Percentiles rank a stretch among this genome's conserved stretches.
Conservation (phyloP, 2,888 invertebrate species). For the Leptarthrus brevirostris region DNA sequence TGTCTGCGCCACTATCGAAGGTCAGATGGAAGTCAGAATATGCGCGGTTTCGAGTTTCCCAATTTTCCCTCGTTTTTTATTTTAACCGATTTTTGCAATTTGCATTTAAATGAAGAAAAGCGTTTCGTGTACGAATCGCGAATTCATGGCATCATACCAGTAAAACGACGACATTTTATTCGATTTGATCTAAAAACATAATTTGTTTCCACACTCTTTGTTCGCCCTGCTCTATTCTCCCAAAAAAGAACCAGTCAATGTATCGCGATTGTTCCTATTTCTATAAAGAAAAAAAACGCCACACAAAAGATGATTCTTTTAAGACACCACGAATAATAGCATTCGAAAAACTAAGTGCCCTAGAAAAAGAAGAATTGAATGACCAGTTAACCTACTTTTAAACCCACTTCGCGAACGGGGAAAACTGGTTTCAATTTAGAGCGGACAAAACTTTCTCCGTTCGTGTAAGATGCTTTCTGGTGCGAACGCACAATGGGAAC, state of each 20-base stretch:
- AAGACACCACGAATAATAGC: slow-evolving; percentile 6
- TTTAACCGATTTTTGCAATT: not conserved
- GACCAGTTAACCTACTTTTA: slow-evolving; percentile 41
- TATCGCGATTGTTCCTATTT: not conserved
- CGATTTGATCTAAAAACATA: slow-evolving; percentile 19
- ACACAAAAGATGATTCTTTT: slow-evolving; percentile 7
- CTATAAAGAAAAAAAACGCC: not conserved
- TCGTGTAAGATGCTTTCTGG: not conserved
- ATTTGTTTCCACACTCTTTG: slow-evolving; percentile 5
- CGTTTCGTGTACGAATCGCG: not conserved
- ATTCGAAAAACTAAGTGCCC: slow-evolving; percentile 18
- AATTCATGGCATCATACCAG: too few relatives aligned
- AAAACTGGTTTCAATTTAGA: slow-evolving; percentile 30
- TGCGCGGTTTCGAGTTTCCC: slow-evolving; percentile 31
- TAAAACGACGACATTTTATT: not conserved
- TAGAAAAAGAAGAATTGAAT: slow-evolving; percentile 20
- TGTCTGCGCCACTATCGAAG: slow-evolving; percentile 33
- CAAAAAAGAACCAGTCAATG: slow-evolving; percentile 4
- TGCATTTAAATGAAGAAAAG: slow-evolving; percentile 12
- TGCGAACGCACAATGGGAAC: not conserved
- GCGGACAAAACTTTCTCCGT: slow-evolving; percentile 31
- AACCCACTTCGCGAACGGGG: not conserved
- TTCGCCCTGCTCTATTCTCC: slow-evolving; percentile 22
- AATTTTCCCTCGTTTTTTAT: slow-evolving; percentile 36
- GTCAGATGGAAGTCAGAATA: slow-evolving; percentile 23